Conservation (phyloP, 2,888 invertebrate genomes). For the Marasmarcha lunaedactyla region DNA sequence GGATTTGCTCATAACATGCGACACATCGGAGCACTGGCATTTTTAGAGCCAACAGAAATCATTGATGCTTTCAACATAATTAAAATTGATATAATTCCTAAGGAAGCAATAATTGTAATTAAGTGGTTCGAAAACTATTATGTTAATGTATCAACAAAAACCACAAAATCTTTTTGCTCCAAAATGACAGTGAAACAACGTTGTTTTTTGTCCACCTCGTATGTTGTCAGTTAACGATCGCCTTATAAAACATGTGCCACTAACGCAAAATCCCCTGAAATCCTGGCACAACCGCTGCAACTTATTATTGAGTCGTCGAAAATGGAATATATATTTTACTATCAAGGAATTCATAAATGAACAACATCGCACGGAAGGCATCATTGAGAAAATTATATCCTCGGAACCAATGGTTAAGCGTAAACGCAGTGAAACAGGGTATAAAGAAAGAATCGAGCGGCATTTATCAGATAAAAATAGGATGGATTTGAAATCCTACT, state of each 20-base stretch:
- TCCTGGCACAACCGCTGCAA: conserved; percentile 10
- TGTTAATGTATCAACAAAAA: neutral
- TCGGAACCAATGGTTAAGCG: conserved; percentile 5
- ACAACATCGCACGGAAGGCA: conserved; percentile 6
- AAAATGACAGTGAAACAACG: neutral
- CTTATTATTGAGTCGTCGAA: conserved; percentile 6
- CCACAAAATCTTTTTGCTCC: neutral
- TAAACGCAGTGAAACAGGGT: conserved; percentile 1
- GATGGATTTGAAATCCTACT: neutral
- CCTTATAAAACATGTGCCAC: conserved; percentile 2
- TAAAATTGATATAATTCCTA: conserved; percentile 4
- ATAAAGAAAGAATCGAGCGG: neutral
- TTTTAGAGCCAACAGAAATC: conserved; percentile 11
- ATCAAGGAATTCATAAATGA: conserved; percentile 1
- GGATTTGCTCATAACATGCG: conserved; percentile 10
- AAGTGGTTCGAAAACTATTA: conserved; percentile 7
- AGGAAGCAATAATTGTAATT: conserved; percentile 3
- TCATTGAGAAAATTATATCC: conserved; percentile 5
- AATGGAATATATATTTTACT: conserved; percentile 5
- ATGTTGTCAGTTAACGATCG: conserved; percentile 6
- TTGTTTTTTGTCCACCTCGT: conserved; percentile 3
- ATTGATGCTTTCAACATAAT: conserved; percentile 5
- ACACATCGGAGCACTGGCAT: conserved; percentile 12
- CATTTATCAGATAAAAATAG: neutral
- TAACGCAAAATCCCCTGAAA: conserved; percentile 6